Evolutionary conservation across 2,888 invertebrate species (phyloP).

Genomic region (Acanthoscelides obtectus): DNA sequence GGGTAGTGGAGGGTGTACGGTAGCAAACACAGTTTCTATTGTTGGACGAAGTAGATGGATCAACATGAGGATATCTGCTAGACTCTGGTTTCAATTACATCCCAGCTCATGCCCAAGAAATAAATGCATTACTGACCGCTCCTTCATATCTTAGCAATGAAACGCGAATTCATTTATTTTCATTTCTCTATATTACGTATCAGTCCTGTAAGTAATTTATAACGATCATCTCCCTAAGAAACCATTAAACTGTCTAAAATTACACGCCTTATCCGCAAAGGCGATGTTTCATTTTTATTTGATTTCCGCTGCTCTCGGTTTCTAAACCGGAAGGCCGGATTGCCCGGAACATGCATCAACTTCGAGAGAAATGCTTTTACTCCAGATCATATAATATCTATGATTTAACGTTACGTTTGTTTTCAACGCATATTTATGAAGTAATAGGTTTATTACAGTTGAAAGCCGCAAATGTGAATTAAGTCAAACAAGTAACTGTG

Average conservation of each 20-base stretch:
- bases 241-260: background rate
- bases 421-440: background rate
- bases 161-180: background rate
- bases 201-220: background rate
- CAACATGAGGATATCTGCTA: too few relatives aligned
- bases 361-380: background rate
- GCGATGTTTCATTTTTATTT: background rate
- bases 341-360: background rate
- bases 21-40: too few relatives aligned
- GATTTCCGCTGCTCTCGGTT: background rate
- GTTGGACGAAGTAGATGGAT: too few relatives aligned
- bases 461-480: too few relatives aligned
- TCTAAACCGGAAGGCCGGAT: background rate
- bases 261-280: background rate
- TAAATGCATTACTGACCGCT: background rate
- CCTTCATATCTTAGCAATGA: background rate
- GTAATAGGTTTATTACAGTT: too few relatives aligned
- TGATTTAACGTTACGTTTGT: background rate
- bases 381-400: background rate
- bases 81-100: too few relatives aligned
- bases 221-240: background rate
- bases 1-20: too few relatives aligned
- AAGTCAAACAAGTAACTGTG: too few relatives aligned
- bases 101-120: too few relatives aligned
- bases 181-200: background rate